Base-by-base conservation (phyloP, 2,113 vertebrate species). In the Archocentrus centrarchus region DNA sequence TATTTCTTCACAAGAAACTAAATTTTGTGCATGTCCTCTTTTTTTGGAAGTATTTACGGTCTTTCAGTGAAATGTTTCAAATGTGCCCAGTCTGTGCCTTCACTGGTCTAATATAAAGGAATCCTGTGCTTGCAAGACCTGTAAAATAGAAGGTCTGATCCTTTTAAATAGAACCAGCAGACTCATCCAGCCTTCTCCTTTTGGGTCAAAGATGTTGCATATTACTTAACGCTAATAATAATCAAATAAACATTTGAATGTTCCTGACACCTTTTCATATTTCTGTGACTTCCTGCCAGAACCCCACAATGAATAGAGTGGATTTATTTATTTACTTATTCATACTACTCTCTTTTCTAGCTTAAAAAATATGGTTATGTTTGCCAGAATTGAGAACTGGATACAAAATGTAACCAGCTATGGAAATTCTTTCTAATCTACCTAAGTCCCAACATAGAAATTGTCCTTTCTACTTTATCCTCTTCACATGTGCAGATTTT, bases 241-340 rank as follows among this genome's bases (percentile, higher is more conserved):
- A 50, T 53, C 66, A 8, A 73, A 47, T 73, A 53, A 18, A 44
- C 0, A 0, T 53, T 53, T 50, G 24, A 73, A 73, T 32, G 0
- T 47, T 73, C 11, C 44, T 73, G 66, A 73, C 50, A 32, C 10
- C 15, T 30, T 32, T n/a, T 73, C 6, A 53, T 32, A 32, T 32
- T 73, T 32, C 66, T 73, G 44, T 73, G 44, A 20, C 44, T 53
- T 17, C 30, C 44, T 27, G 20, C 66, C 30, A 17, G 9, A 13
- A 20, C 1, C 10, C 14, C 2, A 7, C 20, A 24, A 20, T 73
- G 66, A 53, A 53, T 50, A 7, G 3, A 32, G 17, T 32, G 6
- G 66, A 53, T 20, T 6, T n/a, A n/a, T 53, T 32, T 73, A 73
- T 32, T 5, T 13, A 47, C 17, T 53, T 0, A 53, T 32, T 73